Conservation (phyloP, 1,140 invertebrate species). For the Pogonognathellus flavescens region DNA sequence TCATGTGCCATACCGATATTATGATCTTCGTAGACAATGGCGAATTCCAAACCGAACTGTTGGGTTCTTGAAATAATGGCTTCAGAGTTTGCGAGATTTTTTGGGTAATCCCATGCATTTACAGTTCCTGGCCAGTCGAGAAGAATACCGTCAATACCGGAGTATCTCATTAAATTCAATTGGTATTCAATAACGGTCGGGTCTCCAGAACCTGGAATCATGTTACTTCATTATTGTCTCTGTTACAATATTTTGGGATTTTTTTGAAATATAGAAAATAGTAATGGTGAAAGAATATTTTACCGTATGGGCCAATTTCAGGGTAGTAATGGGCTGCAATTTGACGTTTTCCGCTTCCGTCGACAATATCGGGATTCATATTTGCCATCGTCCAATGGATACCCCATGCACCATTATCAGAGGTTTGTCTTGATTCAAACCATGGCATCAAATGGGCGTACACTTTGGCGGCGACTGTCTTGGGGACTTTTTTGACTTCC, state of each 20-base stretch:
- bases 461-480: conserved; percentile 17
- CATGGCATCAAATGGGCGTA: conserved; percentile 54
- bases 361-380: conserved; percentile 55
- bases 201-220: conserved; percentile 51
- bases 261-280: too few relatives aligned
- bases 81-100: conserved; percentile 57
- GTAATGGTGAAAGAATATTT: too few relatives aligned
- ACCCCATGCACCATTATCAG: conserved; percentile 24
- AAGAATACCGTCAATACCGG: conserved; percentile 62
- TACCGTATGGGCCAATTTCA: conserved; percentile 55
- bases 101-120: conserved; percentile 60
- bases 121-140: conserved; percentile 64
- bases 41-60: conserved; percentile 58
- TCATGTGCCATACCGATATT: conserved; percentile 61
- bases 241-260: too few relatives aligned
- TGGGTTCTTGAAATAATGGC: conserved; percentile 53
- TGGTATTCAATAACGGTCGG: conserved; percentile 54
- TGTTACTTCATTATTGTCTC: too few relatives aligned
- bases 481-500: conserved; percentile 7
- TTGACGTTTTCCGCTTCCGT: conserved; percentile 32
- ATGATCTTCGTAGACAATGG: conserved; percentile 63
- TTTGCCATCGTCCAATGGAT: conserved; percentile 59
- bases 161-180: conserved; percentile 53
- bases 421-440: conserved; percentile 38
- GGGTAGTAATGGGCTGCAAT: conserved; percentile 62